A percentile compares a stretch with the other conserved stretches of the same genome.
These are phyloP conservation scores for Chelonoidis abingdonii DNA, from an alignment of 2,113 vertebrate genomes.

Conservation along the genomic window DNA sequence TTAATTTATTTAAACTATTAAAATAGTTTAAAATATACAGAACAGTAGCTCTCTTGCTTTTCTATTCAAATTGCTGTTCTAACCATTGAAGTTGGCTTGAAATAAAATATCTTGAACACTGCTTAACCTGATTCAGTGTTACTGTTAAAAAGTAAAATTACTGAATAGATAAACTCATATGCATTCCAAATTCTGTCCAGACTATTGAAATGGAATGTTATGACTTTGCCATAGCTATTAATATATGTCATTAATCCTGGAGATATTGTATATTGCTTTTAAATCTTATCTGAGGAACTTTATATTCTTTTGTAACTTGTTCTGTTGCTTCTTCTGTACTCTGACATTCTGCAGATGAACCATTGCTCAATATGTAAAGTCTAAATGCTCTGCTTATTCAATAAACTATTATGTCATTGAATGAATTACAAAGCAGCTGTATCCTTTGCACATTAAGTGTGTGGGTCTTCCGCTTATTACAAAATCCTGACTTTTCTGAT, in stretches of 20 bases:
- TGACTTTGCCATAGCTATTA: slow-evolving; percentile 72
- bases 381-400: slow-evolving; percentile 71
- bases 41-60: slow-evolving; percentile 13
- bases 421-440: slow-evolving; percentile 64
- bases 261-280: slow-evolving; percentile 68
- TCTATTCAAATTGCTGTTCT: slow-evolving; percentile 59
- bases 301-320: slow-evolving; percentile 68
- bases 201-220: slow-evolving; percentile 65
- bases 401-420: slow-evolving; percentile 73
- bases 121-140: slow-evolving; percentile 66
- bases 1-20: slow-evolving; percentile 73
- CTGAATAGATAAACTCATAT: slow-evolving; percentile 63
- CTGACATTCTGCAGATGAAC: slow-evolving; percentile 74
- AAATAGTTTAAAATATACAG: slow-evolving; percentile 64
- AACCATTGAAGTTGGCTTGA: slow-evolving; percentile 64
- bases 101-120: slow-evolving; percentile 70
- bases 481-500: slow-evolving; percentile 76
- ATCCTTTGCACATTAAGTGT: slow-evolving; percentile 76
- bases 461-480: slow-evolving; percentile 72
- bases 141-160: slow-evolving; percentile 69
- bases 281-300: slow-evolving; percentile 70
- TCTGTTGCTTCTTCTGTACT: slow-evolving; percentile 67
- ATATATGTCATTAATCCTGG: slow-evolving; percentile 70
- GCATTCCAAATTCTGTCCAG: slow-evolving; percentile 64
- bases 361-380: slow-evolving; percentile 72